phyloP scores from a whole-genome alignment of 2,797 vertebrate genomes.

The Clarias pachynema region DNA sequence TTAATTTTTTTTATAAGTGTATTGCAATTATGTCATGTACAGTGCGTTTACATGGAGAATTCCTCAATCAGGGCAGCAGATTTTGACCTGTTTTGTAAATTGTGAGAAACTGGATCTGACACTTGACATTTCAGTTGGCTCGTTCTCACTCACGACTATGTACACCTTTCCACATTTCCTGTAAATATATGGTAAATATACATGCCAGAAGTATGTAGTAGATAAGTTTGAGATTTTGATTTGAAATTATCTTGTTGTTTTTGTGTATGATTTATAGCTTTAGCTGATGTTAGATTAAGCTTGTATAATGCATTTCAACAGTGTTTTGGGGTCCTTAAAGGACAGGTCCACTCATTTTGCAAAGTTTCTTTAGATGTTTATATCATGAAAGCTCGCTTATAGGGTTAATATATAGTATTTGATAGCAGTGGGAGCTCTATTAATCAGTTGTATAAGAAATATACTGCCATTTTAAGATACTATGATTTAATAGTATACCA shows the following conservation, averaged over 20 bases:
- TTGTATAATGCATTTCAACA: slow-evolving; percentile 65
- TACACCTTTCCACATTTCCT: slow-evolving; percentile 63
- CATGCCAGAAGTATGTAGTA: slow-evolving; percentile 67
- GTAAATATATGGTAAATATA: slow-evolving; percentile 77
- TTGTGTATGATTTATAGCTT: slow-evolving; percentile 54
- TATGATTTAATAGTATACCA: slow-evolving; percentile 9
- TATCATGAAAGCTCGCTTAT: slow-evolving; percentile 2
- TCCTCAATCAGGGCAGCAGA: slow-evolving; percentile 77
- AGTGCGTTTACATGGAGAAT: slow-evolving; percentile 78
- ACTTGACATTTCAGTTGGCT: slow-evolving; percentile 64
- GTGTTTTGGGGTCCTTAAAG: slow-evolving; percentile 61
- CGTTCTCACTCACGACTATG: slow-evolving; percentile 68
- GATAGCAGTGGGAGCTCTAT: neutral
- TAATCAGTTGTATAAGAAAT: slow-evolving; percentile 12
- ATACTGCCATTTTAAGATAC: neutral
- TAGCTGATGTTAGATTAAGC: slow-evolving; percentile 66
- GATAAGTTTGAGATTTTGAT: slow-evolving; percentile 70
- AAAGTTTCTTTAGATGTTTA: slow-evolving; percentile 15
- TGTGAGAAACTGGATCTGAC: slow-evolving; percentile 79
- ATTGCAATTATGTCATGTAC: slow-evolving; percentile 68
- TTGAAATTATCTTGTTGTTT: slow-evolving; percentile 73
- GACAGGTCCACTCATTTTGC: slow-evolving; percentile 33
- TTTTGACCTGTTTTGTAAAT: slow-evolving; percentile 65
- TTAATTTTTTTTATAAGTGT: slow-evolving; percentile 50
- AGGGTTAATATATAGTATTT: slow-evolving; percentile 11